Percentiles rank a stretch among this genome's conserved stretches.
phyloP scores from a whole-genome alignment of 2,113 vertebrate genomes.

The Heptranchias perlo region DNA sequence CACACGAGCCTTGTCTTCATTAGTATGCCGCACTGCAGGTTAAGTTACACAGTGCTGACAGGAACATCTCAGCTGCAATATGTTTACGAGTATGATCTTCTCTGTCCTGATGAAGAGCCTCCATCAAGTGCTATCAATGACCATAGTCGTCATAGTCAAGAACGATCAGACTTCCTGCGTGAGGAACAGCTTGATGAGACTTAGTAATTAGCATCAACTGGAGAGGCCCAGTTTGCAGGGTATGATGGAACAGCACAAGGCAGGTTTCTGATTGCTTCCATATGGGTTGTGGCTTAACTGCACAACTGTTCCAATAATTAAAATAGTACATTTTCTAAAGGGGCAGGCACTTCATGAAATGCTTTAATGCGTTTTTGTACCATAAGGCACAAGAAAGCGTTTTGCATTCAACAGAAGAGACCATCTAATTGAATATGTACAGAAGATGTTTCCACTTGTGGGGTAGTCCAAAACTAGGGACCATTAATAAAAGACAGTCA shows the following conservation, averaged over 20 bases:
- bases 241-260: neutral
- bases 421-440: neutral
- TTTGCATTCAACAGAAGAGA: neutral
- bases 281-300: neutral
- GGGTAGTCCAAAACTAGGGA: neutral
- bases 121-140: too few species aligned
- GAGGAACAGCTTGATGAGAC: neutral
- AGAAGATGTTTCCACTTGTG: neutral
- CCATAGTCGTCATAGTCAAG: neutral
- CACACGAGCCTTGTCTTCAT: neutral
- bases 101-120: neutral
- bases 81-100: neutral
- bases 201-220: neutral
- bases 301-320: neutral
- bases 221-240: neutral
- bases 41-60: neutral
- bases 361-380: neutral
- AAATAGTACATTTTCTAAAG: neutral
- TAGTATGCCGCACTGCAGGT: too few species aligned
- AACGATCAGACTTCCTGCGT: neutral
- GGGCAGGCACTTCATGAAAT: neutral
- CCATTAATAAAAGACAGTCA: neutral
- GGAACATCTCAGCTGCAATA: neutral
- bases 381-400: neutral
- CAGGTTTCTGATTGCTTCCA: constrained; percentile 12